Percentiles rank a stretch among this genome's conserved stretches.
phyloP scores from a whole-genome alignment of 2,797 vertebrate species.

The Sebastes glaucus region DNA sequence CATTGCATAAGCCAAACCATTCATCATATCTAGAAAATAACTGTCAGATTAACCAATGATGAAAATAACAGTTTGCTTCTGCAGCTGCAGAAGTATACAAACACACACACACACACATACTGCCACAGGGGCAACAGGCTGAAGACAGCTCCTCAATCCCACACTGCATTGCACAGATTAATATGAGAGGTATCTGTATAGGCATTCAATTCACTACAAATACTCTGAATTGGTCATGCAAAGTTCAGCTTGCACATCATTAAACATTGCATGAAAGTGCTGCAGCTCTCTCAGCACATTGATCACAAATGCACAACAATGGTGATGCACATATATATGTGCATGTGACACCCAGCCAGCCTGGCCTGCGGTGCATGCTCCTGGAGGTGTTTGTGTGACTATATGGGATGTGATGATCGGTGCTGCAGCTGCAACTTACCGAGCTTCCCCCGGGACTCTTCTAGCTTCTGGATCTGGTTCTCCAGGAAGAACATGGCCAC shows the following conservation, averaged over 20 bases:
- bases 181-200: background rate
- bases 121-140: background rate
- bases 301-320: conserved; percentile 32
- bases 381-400: background rate
- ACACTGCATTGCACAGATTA: background rate
- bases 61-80: background rate
- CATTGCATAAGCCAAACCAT: fast-evolving
- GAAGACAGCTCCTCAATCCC: conserved; percentile 9
- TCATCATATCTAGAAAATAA: background rate
- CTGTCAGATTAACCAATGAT: background rate
- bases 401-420: background rate
- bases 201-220: background rate
- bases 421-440: conserved; percentile 85
- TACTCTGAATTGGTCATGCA: background rate
- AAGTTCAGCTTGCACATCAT: conserved; percentile 22
- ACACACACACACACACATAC: background rate
- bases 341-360: background rate
- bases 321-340: background rate
- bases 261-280: background rate
- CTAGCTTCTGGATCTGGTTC: conserved; percentile 98
- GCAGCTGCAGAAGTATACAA: background rate
- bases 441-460: conserved; percentile 96
- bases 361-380: background rate
- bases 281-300: background rate
- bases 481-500: conserved; percentile 95